Evolutionary conservation across 2,888 invertebrate genomes (phyloP).

Genomic region (Philaethria dido): DNA sequence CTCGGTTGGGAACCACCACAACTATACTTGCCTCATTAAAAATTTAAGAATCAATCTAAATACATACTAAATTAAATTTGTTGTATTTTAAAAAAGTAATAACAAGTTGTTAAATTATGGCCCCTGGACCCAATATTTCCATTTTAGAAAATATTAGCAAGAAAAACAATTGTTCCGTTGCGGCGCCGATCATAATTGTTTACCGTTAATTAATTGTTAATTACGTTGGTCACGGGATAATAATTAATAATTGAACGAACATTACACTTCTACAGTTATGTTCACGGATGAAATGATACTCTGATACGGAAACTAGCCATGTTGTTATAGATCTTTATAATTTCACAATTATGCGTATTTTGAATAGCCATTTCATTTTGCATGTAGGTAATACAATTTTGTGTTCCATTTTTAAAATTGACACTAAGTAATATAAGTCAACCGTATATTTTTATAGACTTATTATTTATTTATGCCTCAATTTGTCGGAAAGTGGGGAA

Average conservation of each 20-base stretch:
- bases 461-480: no score
- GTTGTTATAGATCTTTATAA: neutral
- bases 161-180: slow-evolving; percentile 33
- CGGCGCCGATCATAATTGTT: slow-evolving; percentile 40
- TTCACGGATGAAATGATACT: slow-evolving; percentile 22
- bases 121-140: neutral
- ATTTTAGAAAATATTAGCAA: slow-evolving; percentile 24
- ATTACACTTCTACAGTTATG: slow-evolving; percentile 27
- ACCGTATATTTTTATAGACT: no score
- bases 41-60: no score
- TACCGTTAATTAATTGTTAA: slow-evolving; percentile 47
- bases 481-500: no score
- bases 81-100: no score
- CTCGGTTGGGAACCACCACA: no score
- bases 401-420: neutral
- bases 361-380: no score
- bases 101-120: neutral
- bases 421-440: neutral
- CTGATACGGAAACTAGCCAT: neutral
- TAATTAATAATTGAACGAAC: slow-evolving; percentile 37
- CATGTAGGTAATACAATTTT: neutral
- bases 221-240: slow-evolving; percentile 44
- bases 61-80: no score
- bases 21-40: no score
- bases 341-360: no score